phyloP scores from a whole-genome alignment of 2,113 vertebrate species.

The Clarias magur region DNA sequence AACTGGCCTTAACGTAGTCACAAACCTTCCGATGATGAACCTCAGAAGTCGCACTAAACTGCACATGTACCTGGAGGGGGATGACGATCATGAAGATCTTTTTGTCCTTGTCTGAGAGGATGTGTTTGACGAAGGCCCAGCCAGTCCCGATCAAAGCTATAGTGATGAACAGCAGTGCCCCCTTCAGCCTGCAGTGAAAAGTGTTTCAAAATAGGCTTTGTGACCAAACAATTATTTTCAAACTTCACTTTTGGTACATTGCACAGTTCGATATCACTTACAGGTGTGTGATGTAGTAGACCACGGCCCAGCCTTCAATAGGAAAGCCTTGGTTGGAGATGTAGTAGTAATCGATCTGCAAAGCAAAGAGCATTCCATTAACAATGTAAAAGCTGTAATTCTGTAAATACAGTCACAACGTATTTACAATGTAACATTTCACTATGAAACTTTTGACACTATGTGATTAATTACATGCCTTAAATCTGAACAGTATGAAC shows the following conservation, averaged over 20 bases:
- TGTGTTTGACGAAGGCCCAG: constrained; percentile 89
- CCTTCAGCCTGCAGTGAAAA: constrained; percentile 76
- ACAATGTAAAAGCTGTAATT: background rate
- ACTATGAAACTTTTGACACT: background rate
- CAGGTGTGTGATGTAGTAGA: constrained; percentile 89
- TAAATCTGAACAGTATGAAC: background rate
- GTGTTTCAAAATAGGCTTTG: background rate
- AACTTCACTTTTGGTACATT: background rate
- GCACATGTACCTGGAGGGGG: constrained; percentile 78
- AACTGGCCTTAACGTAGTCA: background rate
- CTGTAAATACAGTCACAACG: background rate
- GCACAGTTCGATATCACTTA: constrained; percentile 66
- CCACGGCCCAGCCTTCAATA: constrained; percentile 87
- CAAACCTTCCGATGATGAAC: background rate
- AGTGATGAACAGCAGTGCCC: constrained; percentile 86
- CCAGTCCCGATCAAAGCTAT: constrained; percentile 83
- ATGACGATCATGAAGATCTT: constrained; percentile 92
- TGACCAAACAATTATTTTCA: background rate
- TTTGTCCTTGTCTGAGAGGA: constrained; percentile 84
- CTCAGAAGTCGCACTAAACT: background rate
- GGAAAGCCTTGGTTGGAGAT: constrained; percentile 86
- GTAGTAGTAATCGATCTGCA: constrained; percentile 88
- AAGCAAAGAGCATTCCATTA: constrained; percentile 15
- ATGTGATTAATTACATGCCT: background rate
- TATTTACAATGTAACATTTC: background rate